A percentile compares a stretch with the other conserved stretches of the same genome.
phyloP scores from a whole-genome alignment of 2,797 vertebrate genomes.

The Parotocinclus haroldoi region DNA sequence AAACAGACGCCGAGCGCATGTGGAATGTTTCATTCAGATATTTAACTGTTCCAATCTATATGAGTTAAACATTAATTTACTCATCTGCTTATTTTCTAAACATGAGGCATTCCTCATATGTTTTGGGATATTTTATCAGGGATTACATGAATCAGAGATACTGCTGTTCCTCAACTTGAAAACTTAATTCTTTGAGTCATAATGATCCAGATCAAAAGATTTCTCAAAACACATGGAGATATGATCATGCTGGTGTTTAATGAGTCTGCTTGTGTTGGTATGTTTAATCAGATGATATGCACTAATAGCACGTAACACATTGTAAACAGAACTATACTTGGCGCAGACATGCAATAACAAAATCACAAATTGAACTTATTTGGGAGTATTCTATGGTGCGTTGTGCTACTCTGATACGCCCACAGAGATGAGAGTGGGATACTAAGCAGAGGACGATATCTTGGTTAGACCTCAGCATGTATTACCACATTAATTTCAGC shows the following conservation, averaged over 20 bases:
- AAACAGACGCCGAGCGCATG: constrained; percentile 57
- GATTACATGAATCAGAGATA: constrained; percentile 46
- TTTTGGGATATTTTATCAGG: constrained; percentile 42
- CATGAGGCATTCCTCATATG: constrained; percentile 44
- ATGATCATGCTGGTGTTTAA: too few relatives aligned
- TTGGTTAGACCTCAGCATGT: constrained; percentile 42
- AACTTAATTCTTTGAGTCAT: constrained; percentile 48
- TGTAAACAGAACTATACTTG: constrained; percentile 67
- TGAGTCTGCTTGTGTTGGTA: too few relatives aligned
- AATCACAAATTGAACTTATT: constrained; percentile 51
- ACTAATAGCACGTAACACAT: constrained; percentile 67
- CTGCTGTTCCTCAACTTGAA: constrained; percentile 34
- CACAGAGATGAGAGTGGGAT: constrained; percentile 44
- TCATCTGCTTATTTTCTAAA: constrained; percentile 38
- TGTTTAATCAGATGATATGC: constrained; percentile 60
- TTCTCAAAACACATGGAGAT: constrained; percentile 60
- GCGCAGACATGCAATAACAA: constrained; percentile 48
- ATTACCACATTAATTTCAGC: constrained; percentile 28
- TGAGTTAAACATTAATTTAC: constrained; percentile 49
- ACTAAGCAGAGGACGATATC: constrained; percentile 42
- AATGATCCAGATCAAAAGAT: constrained; percentile 55
- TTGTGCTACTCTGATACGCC: constrained; percentile 46
- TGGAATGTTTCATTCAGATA: constrained; percentile 39
- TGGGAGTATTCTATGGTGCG: constrained; percentile 45
- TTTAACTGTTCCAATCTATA: constrained; percentile 56